These are phyloP conservation scores for Uria lomvia DNA, from an alignment of 2,113 vertebrate species.

Conservation along the genomic window DNA sequence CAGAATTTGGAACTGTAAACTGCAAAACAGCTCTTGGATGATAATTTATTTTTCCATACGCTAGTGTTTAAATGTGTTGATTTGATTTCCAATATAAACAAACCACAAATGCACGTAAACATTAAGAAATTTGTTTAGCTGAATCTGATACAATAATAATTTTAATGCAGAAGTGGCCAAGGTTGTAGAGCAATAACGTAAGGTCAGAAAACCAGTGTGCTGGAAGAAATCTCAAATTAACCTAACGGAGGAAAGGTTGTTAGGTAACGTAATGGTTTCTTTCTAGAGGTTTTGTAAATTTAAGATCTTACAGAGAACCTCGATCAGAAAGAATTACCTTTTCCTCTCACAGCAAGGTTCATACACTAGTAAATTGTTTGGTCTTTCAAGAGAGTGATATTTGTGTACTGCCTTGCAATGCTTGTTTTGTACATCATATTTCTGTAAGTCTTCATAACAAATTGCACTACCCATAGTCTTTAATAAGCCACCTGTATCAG, in stretches of 20 bases:
- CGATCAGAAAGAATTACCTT: neutral
- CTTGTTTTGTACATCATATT: neutral
- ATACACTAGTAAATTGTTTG: neutral
- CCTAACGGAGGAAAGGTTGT: neutral
- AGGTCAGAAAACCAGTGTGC: neutral
- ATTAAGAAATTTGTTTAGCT: neutral
- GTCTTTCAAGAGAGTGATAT: neutral
- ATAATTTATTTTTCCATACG: neutral
- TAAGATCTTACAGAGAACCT: neutral
- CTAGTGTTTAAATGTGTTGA: neutral
- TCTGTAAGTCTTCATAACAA: neutral
- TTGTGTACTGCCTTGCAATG: neutral
- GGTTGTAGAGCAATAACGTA: neutral
- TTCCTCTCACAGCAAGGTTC: neutral
- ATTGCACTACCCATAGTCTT: neutral
- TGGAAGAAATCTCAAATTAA: neutral
- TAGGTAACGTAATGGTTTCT: neutral
- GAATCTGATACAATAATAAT: neutral
- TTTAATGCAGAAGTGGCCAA: neutral
- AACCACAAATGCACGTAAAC: neutral
- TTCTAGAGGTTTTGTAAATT: neutral
- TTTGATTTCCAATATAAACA: neutral
- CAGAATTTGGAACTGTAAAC: neutral
- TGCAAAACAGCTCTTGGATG: neutral
- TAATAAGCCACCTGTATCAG: neutral